Percentiles rank a stretch among this genome's conserved stretches.
Evolutionary conservation across 2,888 invertebrate genomes (phyloP).

Genomic region (Calameuta pallipes): DNA sequence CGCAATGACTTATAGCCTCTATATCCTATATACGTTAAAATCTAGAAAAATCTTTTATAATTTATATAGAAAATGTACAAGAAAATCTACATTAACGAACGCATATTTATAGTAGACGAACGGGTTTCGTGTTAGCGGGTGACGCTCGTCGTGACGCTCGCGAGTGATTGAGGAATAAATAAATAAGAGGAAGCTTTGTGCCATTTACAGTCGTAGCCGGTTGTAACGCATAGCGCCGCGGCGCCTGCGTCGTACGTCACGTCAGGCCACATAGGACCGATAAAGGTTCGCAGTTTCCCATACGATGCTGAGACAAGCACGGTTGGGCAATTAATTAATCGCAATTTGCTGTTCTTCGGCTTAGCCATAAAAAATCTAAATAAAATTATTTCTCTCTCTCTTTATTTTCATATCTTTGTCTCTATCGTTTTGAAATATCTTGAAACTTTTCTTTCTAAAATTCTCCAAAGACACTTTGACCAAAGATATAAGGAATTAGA

Average conservation of each 20-base stretch:
- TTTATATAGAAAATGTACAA: conserved; percentile 62
- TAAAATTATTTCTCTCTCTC: not conserved
- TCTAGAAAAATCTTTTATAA: conserved; percentile 50
- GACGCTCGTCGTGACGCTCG: conserved; percentile 29
- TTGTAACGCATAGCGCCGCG: not conserved
- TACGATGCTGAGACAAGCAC: not conserved
- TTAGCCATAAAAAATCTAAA: not conserved
- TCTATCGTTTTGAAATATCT: not conserved
- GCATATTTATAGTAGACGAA: conserved; percentile 35
- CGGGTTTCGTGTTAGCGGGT: not conserved
- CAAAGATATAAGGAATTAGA: not conserved
- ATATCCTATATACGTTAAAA: conserved; percentile 31
- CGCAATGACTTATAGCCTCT: not conserved
- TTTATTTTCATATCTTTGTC: not conserved
- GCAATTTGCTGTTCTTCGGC: not conserved
- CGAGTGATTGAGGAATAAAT: conserved; percentile 47
- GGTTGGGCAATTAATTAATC: not conserved
- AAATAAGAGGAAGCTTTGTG: conserved; percentile 38
- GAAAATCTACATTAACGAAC: conserved; percentile 63
- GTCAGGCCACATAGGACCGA: not conserved
- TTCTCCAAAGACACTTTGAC: not conserved
- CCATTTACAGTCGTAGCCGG: conserved; percentile 20
- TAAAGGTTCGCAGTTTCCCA: not conserved
- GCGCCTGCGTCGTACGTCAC: conserved; percentile 1
- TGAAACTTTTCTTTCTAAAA: not conserved